phyloP scores from a whole-genome alignment of 2,797 vertebrate genomes.

The Acanthiza pusilla region DNA sequence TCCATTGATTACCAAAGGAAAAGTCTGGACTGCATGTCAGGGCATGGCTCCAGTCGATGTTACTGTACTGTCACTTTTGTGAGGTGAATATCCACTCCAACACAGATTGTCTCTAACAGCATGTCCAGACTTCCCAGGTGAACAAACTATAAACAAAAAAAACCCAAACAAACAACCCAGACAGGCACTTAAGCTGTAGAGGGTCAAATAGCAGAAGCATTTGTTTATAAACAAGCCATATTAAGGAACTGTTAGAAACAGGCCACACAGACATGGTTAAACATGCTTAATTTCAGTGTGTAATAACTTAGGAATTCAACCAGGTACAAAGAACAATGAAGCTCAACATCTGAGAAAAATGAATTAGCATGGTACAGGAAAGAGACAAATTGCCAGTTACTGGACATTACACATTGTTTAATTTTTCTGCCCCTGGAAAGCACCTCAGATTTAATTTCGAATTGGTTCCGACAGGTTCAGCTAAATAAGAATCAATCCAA shows the following conservation, averaged over 20 bases:
- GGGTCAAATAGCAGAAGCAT: background rate
- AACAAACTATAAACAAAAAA: background rate
- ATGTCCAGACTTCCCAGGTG: background rate
- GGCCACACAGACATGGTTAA: background rate
- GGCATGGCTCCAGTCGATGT: background rate
- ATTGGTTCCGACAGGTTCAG: background rate
- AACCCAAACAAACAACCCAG: too few species aligned
- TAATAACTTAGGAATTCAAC: background rate
- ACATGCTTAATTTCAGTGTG: background rate
- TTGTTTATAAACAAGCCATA: background rate
- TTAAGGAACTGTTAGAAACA: background rate
- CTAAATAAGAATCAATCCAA: background rate
- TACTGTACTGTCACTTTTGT: accelerated
- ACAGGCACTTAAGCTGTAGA: background rate
- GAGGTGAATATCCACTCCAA: background rate
- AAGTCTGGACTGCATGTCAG: background rate
- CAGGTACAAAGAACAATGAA: slow-evolving; percentile 25
- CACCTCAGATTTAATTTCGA: background rate
- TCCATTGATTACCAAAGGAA: background rate
- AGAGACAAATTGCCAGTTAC: background rate
- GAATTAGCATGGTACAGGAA: background rate
- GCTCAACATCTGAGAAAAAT: background rate
- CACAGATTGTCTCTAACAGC: background rate
- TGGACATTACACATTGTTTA: background rate
- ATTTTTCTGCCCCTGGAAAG: background rate